phyloP scores from a whole-genome alignment of 2,797 vertebrate genomes.

The Rhabdomys pumilio region DNA sequence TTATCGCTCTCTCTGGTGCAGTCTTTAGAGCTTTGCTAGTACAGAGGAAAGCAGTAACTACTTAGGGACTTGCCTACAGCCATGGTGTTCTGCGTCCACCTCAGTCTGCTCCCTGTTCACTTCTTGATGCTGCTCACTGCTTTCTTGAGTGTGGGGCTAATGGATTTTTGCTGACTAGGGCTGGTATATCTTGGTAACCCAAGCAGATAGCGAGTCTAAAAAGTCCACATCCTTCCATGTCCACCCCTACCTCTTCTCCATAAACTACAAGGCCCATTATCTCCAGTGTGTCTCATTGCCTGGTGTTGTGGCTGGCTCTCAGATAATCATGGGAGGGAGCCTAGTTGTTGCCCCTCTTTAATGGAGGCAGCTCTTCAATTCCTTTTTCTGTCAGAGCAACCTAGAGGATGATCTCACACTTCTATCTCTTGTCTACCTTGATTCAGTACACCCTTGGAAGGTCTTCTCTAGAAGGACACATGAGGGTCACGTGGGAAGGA shows the following conservation, averaged over 20 bases:
- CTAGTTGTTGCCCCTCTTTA: neutral
- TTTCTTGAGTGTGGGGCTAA: neutral
- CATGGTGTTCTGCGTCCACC: neutral
- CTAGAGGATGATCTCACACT: neutral
- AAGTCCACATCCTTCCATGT: neutral
- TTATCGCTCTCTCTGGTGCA: neutral
- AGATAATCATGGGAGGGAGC: neutral
- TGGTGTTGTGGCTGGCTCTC: neutral
- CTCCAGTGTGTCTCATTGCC: neutral
- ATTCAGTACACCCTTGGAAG: neutral
- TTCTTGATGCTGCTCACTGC: neutral
- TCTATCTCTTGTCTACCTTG: conserved; percentile 9
- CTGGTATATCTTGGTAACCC: neutral
- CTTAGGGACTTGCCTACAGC: neutral
- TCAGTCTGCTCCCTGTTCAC: neutral
- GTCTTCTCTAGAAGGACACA: neutral
- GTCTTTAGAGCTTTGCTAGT: neutral
- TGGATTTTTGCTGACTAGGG: neutral
- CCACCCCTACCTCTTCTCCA: neutral
- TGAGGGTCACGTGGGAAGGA: neutral
- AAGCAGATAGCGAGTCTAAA: neutral
- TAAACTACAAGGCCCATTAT: neutral
- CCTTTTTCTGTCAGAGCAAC: neutral
- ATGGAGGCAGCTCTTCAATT: neutral
- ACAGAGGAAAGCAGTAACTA: neutral